phyloP scores from a whole-genome alignment of 2,113 vertebrate genomes.

The Callocephalon fimbriatum region DNA sequence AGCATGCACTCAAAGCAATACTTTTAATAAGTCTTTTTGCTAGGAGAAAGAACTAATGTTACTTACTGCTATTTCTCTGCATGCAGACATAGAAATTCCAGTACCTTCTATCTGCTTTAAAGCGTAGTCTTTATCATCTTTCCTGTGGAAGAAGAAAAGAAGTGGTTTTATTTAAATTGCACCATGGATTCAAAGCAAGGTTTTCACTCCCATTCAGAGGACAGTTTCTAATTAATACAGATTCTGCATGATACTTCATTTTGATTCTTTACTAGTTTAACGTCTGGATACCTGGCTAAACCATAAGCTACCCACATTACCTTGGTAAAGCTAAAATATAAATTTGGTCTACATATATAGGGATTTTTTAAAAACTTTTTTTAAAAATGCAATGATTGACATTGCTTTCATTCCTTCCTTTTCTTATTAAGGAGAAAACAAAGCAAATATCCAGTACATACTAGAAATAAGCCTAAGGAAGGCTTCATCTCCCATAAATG shows the following conservation, averaged over 20 bases:
- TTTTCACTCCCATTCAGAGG: not conserved
- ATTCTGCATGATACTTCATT: not conserved
- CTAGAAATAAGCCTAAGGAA: not conserved
- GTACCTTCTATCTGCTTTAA: conserved; percentile 99
- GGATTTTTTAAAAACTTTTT: not conserved
- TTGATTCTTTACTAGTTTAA: not conserved
- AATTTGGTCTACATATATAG: not conserved
- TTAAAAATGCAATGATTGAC: not conserved
- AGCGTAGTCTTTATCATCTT: conserved; percentile 99
- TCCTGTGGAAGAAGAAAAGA: conserved; percentile 86
- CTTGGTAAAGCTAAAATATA: not conserved
- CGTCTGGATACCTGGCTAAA: not conserved
- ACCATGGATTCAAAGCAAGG: conserved; percentile 6
- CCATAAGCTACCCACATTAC: fast-evolving
- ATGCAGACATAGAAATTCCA: conserved; percentile 99
- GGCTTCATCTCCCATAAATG: not conserved
- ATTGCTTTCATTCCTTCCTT: not conserved
- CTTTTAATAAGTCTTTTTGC: not conserved
- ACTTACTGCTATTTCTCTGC: conserved; percentile 99
- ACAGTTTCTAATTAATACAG: not conserved
- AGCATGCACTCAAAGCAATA: not conserved
- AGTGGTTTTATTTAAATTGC: not conserved
- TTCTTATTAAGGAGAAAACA: not conserved
- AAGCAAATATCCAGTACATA: not conserved
- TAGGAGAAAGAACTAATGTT: conserved; percentile 46